These are phyloP conservation scores for Bombyx huttoni DNA, from an alignment of 2,888 invertebrate genomes.

Conservation along the genomic window DNA sequence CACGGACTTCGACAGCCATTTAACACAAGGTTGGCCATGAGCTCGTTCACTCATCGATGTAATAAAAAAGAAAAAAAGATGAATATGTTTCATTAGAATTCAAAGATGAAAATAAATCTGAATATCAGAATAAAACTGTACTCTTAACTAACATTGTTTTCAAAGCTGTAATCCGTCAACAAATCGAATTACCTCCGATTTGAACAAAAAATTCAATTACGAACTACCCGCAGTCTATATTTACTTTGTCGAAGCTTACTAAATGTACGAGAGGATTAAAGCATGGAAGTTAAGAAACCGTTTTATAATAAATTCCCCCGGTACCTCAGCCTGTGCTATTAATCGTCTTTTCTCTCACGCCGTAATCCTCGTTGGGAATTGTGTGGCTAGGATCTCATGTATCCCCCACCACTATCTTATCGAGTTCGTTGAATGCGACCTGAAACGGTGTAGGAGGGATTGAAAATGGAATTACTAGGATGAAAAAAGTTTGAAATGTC, in stretches of 20 bases:
- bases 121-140: too few relatives aligned
- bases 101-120: too few relatives aligned
- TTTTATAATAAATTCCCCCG: constrained; percentile 66
- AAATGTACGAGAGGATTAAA: constrained; percentile 9
- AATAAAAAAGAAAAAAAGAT: too few relatives aligned
- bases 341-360: constrained; percentile 66
- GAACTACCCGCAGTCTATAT: neutral
- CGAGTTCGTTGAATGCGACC: constrained; percentile 6
- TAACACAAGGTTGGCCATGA: too few relatives aligned
- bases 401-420: constrained; percentile 32
- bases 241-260: neutral
- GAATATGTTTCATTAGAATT: too few relatives aligned
- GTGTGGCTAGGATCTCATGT: constrained; percentile 49
- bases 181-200: too few relatives aligned
- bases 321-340: constrained; percentile 57
- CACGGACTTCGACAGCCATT: too few relatives aligned
- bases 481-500: neutral
- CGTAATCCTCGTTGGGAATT: constrained; percentile 63
- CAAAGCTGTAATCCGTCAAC: too few relatives aligned
- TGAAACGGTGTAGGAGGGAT: neutral
- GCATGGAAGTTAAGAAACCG: constrained; percentile 39
- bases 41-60: too few relatives aligned
- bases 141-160: too few relatives aligned
- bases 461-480: neutral
- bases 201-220: neutral